Conservation (phyloP, 2,797 vertebrate species). For the Enteromius trimaculatus region DNA sequence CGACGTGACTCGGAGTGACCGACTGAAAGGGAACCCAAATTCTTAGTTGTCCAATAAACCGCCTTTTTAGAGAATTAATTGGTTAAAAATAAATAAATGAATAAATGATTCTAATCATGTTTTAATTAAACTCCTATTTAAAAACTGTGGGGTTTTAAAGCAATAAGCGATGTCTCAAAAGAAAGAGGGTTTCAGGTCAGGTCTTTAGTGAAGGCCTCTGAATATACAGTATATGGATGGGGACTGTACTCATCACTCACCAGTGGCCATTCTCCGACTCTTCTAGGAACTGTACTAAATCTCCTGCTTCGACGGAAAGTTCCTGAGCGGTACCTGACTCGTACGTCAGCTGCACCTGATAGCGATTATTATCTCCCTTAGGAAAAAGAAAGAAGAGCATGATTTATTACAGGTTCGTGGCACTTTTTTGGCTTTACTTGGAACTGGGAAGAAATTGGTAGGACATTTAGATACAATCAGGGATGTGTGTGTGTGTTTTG, state of each 20-base stretch:
- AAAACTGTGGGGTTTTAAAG: background rate
- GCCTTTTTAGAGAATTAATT: background rate
- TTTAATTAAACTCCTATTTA: background rate
- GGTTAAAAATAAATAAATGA: background rate
- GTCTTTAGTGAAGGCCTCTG: background rate
- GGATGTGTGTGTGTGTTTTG: background rate
- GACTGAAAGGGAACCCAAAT: too few relatives aligned
- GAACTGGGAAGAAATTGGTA: background rate
- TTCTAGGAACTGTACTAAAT: slow-evolving; percentile 83
- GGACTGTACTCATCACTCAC: slow-evolving; percentile 67
- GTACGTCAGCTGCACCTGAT: slow-evolving; percentile 83
- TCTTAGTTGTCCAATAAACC: background rate
- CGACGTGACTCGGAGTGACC: too few relatives aligned
- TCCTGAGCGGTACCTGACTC: slow-evolving; percentile 76
- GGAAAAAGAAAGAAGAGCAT: background rate
- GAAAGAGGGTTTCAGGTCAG: background rate
- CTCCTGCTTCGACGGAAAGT: slow-evolving; percentile 76
- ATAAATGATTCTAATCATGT: background rate
- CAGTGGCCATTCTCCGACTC: slow-evolving; percentile 84
- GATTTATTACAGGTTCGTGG: slow-evolving; percentile 20
- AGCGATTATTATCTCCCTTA: slow-evolving; percentile 76
- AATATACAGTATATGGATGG: background rate
- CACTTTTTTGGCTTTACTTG: background rate
- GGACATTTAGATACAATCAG: background rate
- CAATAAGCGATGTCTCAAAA: background rate